Conservation (phyloP, 2,797 vertebrate genomes). For the Oceanodroma leucorhoa region DNA sequence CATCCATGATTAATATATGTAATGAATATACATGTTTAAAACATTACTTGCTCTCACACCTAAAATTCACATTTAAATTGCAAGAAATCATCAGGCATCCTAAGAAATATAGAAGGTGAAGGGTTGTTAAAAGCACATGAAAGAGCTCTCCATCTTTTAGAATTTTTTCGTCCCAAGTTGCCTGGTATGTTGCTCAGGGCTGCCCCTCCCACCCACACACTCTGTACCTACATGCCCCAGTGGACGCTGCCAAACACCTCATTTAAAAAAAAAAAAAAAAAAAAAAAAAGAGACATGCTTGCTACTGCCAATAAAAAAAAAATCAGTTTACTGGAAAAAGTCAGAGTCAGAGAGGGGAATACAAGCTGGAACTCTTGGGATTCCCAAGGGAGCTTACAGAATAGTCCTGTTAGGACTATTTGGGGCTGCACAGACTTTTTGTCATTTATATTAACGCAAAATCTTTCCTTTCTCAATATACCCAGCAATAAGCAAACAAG, state of each 20-base stretch:
- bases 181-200: slow-evolving; percentile 48
- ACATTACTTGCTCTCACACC: not conserved
- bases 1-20: not conserved
- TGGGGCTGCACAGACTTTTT: not conserved
- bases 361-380: not conserved
- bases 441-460: not conserved
- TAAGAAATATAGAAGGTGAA: not conserved
- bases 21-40: not conserved
- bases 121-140: not conserved
- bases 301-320: not conserved
- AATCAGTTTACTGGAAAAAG: not conserved
- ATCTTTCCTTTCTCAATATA: not conserved
- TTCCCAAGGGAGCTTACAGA: not conserved
- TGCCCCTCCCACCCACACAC: slow-evolving; percentile 11
- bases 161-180: not conserved
- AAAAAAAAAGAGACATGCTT: not conserved
- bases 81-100: not conserved
- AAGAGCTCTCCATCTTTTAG: not conserved
- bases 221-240: slow-evolving; percentile 31
- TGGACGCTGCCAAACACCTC: slow-evolving; percentile 21
- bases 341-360: not conserved
- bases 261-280: not conserved
- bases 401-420: not conserved
- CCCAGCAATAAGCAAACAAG: not conserved
- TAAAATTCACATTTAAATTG: not conserved